phyloP scores from a whole-genome alignment of 2,113 vertebrate species.

The Hepsetus odoe region DNA sequence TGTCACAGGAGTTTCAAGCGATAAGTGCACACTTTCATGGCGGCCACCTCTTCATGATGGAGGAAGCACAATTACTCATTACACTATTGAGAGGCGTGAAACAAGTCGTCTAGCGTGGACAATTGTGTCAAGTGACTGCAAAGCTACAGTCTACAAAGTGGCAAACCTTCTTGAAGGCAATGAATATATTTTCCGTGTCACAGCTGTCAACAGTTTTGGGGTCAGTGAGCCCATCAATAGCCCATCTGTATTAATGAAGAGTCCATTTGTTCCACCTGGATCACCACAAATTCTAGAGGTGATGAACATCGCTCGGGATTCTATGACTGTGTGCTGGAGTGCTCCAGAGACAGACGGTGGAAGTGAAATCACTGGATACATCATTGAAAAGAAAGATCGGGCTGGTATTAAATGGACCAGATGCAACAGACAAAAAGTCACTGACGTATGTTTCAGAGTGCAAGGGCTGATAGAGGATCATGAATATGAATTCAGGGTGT shows the following conservation, averaged over 20 bases:
- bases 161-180: slow-evolving; percentile 88
- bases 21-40: slow-evolving; percentile 92
- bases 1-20: slow-evolving; percentile 86
- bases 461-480: slow-evolving; percentile 85
- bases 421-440: slow-evolving; percentile 85
- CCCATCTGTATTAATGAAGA: slow-evolving; percentile 82
- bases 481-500: slow-evolving; percentile 87
- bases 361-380: slow-evolving; percentile 85
- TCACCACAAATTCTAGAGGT: slow-evolving; percentile 84
- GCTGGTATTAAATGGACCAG: slow-evolving; percentile 86
- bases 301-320: slow-evolving; percentile 84
- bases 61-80: slow-evolving; percentile 86
- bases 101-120: slow-evolving; percentile 88
- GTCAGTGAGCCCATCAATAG: slow-evolving; percentile 83
- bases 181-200: slow-evolving; percentile 87
- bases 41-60: slow-evolving; percentile 86
- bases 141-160: slow-evolving; percentile 82
- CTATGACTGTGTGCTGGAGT: slow-evolving; percentile 87
- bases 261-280: slow-evolving; percentile 83
- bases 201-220: slow-evolving; percentile 86
- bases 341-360: slow-evolving; percentile 85
- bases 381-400: slow-evolving; percentile 86
- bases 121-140: slow-evolving; percentile 80
- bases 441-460: slow-evolving; percentile 84
- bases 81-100: slow-evolving; percentile 87